Evolutionary conservation across 2,888 invertebrate genomes (phyloP).

Genomic region (Eurytoma adleriae): DNA sequence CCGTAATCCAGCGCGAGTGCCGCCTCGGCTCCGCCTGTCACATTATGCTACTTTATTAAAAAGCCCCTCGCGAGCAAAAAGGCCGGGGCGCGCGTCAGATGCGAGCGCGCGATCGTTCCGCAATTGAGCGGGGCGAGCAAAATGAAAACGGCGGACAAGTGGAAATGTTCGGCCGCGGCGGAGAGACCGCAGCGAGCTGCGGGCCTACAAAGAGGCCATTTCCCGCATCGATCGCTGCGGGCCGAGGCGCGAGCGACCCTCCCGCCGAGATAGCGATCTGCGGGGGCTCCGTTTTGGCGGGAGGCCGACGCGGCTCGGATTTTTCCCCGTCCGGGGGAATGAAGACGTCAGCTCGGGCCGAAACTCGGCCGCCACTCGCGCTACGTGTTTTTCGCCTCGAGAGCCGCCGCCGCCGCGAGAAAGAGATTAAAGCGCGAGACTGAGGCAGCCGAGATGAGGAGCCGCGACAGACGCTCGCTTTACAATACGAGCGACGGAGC

Average conservation of each 20-base stretch:
- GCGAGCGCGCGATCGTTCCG: neutral
- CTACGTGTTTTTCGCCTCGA: no score
- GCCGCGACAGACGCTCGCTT: neutral
- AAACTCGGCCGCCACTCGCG: neutral
- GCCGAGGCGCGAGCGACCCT: neutral
- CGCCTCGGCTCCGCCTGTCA: constrained; percentile 7
- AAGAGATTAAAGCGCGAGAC: constrained; percentile 5
- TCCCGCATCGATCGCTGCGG: constrained; percentile 37
- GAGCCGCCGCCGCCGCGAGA: no score
- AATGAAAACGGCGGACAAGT: neutral
- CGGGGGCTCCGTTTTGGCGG: constrained; percentile 4
- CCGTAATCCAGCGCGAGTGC: constrained; percentile 1
- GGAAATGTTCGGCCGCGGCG: no score
- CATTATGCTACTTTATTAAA: constrained; percentile 24
- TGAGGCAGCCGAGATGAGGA: no score
- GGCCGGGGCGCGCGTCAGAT: no score
- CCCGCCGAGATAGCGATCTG: constrained; percentile 23
- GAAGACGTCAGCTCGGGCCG: constrained; percentile 19
- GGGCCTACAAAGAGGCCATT: constrained; percentile 33
- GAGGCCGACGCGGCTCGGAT: neutral
- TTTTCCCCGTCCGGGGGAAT: constrained; percentile 25
- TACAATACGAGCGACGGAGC: neutral
- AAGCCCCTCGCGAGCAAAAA: constrained; percentile 10
- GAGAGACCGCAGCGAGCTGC: no score
- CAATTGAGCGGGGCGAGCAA: neutral